phyloP scores from a whole-genome alignment of 1,140 invertebrate genomes.

The Tetragnatha versicolor region DNA sequence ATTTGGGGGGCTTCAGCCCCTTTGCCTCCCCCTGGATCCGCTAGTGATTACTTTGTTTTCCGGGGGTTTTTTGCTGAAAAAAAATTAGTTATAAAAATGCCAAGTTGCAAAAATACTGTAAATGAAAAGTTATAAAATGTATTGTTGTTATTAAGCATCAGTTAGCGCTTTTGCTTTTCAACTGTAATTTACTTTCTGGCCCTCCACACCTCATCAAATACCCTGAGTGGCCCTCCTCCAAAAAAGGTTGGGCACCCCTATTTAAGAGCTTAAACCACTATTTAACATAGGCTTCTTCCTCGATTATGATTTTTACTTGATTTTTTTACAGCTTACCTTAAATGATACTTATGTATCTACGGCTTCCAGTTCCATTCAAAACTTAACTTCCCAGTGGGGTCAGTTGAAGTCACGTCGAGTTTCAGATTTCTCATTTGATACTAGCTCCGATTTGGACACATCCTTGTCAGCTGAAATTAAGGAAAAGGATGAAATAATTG shows the following conservation, averaged over 20 bases:
- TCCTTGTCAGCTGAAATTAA: not conserved
- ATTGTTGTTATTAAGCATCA: no score
- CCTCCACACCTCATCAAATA: not conserved
- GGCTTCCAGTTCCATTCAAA: slow-evolving; percentile 2
- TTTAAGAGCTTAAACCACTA: not conserved
- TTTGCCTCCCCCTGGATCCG: no score
- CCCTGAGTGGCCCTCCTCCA: not conserved
- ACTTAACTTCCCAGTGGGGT: not conserved
- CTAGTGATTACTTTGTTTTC: no score
- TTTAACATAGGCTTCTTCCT: not conserved
- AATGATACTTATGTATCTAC: slow-evolving; percentile 25
- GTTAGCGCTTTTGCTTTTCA: no score
- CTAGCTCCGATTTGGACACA: not conserved
- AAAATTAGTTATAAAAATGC: no score
- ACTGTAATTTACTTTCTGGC: no score
- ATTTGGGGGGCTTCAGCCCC: no score
- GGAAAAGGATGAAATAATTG: slow-evolving; percentile 33
- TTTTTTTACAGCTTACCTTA: not conserved
- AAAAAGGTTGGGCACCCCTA: not conserved
- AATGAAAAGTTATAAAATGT: no score
- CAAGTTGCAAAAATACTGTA: no score
- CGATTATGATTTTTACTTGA: not conserved
- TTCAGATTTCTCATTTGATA: not conserved
- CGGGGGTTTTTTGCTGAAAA: no score
- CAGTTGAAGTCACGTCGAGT: not conserved